Evolutionary conservation across 2,113 vertebrate species (phyloP).

Genomic region (Corythaeola cristata): DNA sequence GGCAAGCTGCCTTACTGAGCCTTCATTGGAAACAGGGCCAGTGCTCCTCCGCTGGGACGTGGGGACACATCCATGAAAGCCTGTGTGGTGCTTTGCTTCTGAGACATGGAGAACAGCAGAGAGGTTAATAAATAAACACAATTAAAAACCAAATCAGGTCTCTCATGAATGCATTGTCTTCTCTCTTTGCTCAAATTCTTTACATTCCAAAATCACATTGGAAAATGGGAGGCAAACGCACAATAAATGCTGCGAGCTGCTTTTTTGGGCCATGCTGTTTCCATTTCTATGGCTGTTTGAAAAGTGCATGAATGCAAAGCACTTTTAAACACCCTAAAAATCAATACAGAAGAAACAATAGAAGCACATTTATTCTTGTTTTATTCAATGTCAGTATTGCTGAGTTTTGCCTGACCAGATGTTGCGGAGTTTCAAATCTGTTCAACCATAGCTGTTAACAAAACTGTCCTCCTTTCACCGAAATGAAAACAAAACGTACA

Average conservation of each 20-base stretch:
- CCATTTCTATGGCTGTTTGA: slow-evolving; percentile 49
- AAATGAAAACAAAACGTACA: neutral
- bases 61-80: neutral
- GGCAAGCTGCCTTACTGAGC: neutral
- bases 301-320: slow-evolving; percentile 51
- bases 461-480: neutral
- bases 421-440: slow-evolving; percentile 61
- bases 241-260: neutral
- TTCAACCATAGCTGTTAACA: slow-evolving; percentile 45
- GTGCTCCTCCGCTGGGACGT: neutral
- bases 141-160: slow-evolving; percentile 41
- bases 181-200: slow-evolving; percentile 38
- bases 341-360: slow-evolving; percentile 56
- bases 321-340: slow-evolving; percentile 61
- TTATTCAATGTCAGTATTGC: slow-evolving; percentile 53
- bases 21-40: neutral
- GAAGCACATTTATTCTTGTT: slow-evolving; percentile 40
- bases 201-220: slow-evolving; percentile 15
- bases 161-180: slow-evolving; percentile 41
- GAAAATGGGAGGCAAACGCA: slow-evolving; percentile 34
- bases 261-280: slow-evolving; percentile 23
- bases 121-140: slow-evolving; percentile 57
- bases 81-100: slow-evolving; percentile 14
- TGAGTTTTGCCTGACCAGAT: slow-evolving; percentile 62
- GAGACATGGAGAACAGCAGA: neutral